A percentile compares a stretch with the other conserved stretches of the same genome.
Conservation (phyloP, 2,797 vertebrate species). For the Phataginus tricuspis region DNA sequence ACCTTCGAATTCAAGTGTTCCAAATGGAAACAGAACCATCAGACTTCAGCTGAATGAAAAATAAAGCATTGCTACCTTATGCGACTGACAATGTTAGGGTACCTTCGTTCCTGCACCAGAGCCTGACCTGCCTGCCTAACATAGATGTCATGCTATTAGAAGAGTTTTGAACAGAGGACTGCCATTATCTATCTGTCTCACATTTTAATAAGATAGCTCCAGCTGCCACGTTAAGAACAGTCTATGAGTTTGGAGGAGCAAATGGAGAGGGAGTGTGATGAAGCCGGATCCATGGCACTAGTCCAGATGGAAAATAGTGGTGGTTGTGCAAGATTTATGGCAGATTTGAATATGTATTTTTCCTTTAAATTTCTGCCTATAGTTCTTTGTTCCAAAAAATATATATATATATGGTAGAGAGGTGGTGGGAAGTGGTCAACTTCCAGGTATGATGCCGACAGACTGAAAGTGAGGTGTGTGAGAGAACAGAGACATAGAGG, state of each 20-base stretch:
- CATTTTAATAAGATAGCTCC: neutral
- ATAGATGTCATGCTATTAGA: neutral
- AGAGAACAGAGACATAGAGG: neutral
- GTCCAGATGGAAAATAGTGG: neutral
- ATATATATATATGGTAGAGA: neutral
- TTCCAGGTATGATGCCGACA: neutral
- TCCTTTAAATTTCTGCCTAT: no score
- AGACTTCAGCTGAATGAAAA: neutral
- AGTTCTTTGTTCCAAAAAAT: no score
- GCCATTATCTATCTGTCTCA: neutral
- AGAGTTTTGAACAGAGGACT: neutral
- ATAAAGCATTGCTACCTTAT: neutral
- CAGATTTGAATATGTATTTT: no score
- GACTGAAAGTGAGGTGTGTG: neutral
- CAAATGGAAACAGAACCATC: neutral
- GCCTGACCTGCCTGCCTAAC: neutral
- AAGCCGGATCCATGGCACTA: neutral
- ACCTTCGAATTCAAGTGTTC: neutral
- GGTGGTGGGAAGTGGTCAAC: neutral
- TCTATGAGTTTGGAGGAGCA: neutral
- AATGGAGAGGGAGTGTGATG: neutral
- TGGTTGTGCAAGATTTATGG: neutral
- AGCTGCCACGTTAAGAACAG: neutral
- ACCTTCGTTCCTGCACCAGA: neutral
- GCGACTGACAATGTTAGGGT: no score